Conservation (phyloP, 2,888 invertebrate genomes). For the Diplolepis rosae region DNA sequence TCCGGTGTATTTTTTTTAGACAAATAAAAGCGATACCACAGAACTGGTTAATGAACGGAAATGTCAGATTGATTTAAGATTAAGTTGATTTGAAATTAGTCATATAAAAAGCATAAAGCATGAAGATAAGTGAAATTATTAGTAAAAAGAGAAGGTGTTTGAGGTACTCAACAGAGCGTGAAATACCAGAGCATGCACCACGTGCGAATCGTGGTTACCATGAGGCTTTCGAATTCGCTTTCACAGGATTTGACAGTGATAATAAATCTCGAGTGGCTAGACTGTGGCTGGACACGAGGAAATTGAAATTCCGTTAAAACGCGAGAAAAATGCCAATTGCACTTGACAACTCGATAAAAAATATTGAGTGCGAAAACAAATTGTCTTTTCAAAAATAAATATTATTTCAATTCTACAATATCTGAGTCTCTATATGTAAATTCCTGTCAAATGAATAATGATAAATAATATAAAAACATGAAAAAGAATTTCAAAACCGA, state of each 20-base stretch:
- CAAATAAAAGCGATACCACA: neutral
- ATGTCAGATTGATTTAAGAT: constrained; percentile 17
- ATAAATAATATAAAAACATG: neutral
- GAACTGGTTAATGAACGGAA: constrained; percentile 4
- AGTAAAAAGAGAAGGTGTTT: constrained; percentile 9
- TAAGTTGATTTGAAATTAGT: constrained; percentile 13
- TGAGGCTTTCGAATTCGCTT: constrained; percentile 20
- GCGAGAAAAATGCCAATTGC: neutral
- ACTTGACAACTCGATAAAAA: neutral
- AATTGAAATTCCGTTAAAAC: neutral
- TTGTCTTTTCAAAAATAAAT: too few species aligned
- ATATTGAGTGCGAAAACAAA: neutral
- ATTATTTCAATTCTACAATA: too few species aligned
- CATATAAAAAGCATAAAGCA: constrained; percentile 14
- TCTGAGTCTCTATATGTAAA: too few species aligned
- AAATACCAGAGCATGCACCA: constrained; percentile 21
- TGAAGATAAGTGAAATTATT: constrained; percentile 17
- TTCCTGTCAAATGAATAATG: too few species aligned
- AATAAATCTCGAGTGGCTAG: neutral
- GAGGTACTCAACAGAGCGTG: constrained; percentile 12
- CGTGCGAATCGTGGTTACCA: neutral
- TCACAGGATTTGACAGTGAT: constrained; percentile 5
- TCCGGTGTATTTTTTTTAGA: neutral
- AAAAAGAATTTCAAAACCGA: neutral
- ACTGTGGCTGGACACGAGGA: neutral